Conservation (phyloP, 2,797 vertebrate species). For the Tadarida brasiliensis region DNA sequence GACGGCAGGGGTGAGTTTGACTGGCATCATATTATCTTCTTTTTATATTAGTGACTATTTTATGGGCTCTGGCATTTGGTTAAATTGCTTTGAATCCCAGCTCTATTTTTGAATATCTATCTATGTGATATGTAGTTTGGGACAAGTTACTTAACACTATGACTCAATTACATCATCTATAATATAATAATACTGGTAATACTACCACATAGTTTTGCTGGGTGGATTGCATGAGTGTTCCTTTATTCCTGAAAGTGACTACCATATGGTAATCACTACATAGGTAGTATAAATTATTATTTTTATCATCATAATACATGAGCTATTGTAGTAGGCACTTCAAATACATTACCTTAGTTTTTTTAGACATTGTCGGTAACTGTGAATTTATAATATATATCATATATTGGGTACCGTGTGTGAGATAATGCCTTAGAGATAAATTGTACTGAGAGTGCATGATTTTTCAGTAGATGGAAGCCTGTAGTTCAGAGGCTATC, state of each 20-base stretch:
- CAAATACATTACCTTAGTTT: neutral
- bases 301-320: neutral
- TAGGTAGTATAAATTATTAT: neutral
- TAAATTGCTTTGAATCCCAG: neutral
- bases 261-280: neutral
- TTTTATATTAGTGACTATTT: neutral
- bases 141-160: neutral
- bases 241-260: neutral
- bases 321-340: neutral
- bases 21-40: neutral
- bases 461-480: neutral
- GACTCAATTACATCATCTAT: neutral
- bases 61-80: neutral
- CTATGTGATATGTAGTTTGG: neutral
- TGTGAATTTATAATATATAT: neutral
- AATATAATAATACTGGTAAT: neutral
- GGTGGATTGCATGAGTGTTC: neutral
- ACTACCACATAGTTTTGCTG: neutral
- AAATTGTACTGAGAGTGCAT: neutral
- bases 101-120: neutral
- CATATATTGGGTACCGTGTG: neutral
- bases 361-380: rapidly evolving
- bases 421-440: neutral
- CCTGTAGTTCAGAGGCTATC: neutral
- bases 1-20: neutral